Percentiles rank a stretch among this genome's conserved stretches.
These are phyloP conservation scores for Ophion ventricosus DNA, from an alignment of 2,888 invertebrate species.

Conservation along the genomic window DNA sequence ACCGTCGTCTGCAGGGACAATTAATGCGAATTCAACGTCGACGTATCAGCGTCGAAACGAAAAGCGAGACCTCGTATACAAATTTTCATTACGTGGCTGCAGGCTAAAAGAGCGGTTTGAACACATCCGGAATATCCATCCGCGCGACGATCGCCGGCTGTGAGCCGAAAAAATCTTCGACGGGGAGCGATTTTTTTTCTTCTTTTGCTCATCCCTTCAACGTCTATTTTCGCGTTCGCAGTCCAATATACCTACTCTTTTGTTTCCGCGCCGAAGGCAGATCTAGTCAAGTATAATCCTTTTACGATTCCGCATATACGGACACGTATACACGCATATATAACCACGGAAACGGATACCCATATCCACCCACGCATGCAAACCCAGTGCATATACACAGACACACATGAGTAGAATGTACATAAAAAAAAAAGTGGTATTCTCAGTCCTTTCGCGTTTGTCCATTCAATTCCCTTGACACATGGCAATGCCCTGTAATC, in stretches of 20 bases:
- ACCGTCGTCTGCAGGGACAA: slow-evolving; percentile 39
- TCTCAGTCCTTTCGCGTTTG: slow-evolving; percentile 19
- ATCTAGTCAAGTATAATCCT: slow-evolving; percentile 54
- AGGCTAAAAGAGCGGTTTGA: slow-evolving; percentile 5
- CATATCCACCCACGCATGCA: not conserved
- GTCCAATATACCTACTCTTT: slow-evolving; percentile 31
- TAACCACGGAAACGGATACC: not conserved
- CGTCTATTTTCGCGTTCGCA: slow-evolving; percentile 19
- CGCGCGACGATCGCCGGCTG: slow-evolving; percentile 51
- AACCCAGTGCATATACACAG: not conserved
- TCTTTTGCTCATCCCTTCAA: slow-evolving; percentile 11
- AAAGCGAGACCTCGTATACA: slow-evolving; percentile 33
- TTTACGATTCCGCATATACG: slow-evolving; percentile 33
- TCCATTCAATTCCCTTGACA: slow-evolving; percentile 28
- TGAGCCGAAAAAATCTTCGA: slow-evolving; percentile 43
- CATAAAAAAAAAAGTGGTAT: not conserved
- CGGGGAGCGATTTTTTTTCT: slow-evolving; percentile 30
- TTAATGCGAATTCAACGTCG: slow-evolving; percentile 48
- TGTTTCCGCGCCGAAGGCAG: slow-evolving; percentile 55
- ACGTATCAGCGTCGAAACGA: slow-evolving; percentile 10
- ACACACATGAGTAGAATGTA: slow-evolving; percentile 3
- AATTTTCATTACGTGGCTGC: slow-evolving; percentile 57
- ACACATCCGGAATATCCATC: slow-evolving; percentile 39
- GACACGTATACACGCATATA: not conserved
- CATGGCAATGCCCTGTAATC: slow-evolving; percentile 30